Conservation (phyloP, 2,888 invertebrate genomes). For the Apomyelois bistriatella region DNA sequence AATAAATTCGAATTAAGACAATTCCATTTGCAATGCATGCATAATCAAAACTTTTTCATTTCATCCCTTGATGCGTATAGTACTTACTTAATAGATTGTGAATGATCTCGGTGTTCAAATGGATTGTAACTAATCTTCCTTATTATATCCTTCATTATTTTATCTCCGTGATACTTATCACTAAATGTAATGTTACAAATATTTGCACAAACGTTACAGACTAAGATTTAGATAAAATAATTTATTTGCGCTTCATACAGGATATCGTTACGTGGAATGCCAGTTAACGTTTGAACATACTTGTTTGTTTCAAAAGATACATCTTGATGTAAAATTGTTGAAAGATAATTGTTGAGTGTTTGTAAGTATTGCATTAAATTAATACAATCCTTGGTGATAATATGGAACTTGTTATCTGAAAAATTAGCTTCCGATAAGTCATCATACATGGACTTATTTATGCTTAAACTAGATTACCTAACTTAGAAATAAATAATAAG, state of each 20-base stretch:
- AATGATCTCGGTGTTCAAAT: slow-evolving; percentile 1
- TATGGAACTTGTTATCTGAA: neutral
- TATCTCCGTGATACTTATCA: neutral
- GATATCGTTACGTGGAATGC: neutral
- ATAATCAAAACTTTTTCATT: too few species aligned
- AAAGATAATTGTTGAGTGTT: neutral
- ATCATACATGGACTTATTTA: neutral
- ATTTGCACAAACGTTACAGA: neutral
- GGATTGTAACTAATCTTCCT: slow-evolving; percentile 9
- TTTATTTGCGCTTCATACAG: neutral
- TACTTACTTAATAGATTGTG: slow-evolving; percentile 8
- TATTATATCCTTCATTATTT: slow-evolving; percentile 1
- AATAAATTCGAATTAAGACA: too few species aligned
- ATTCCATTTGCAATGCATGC: too few species aligned
- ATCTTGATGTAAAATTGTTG: neutral
- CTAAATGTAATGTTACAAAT: neutral
- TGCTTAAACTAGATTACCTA: neutral
- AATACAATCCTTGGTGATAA: neutral
- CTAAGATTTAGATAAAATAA: slow-evolving; percentile 4
- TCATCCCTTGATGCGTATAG: neutral
- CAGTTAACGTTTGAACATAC: neutral
- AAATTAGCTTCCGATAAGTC: slow-evolving; percentile 1
- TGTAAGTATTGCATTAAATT: neutral
- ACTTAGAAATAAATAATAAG: neutral
- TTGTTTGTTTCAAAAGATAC: neutral